Base-by-base conservation (phyloP, 2,113 vertebrate species). In the Rhea americana region DNA sequence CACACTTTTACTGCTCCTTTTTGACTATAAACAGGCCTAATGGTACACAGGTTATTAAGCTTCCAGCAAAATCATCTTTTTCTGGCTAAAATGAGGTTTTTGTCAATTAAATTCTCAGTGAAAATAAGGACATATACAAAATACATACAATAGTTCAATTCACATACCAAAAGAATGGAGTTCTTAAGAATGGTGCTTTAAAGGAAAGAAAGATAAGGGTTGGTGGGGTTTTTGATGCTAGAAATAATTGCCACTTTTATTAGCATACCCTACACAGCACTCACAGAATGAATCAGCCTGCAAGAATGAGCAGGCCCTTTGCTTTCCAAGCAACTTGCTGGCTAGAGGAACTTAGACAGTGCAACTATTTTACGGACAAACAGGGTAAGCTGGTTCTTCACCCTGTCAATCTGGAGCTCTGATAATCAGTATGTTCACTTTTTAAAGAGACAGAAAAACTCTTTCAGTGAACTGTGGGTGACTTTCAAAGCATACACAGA, bases 51-150 rank as follows among this genome's bases (percentile, higher is more conserved):
- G 47, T 92, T 89, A 94, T 87, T 93, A 85, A 24, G 62, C 77
- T 93, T 78, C 82, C 79, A 86, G 82, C 72, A 94, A 93, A 90
- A 70, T 24, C 1, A 5, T 59, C 79, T 87, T 92, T 94, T 95
- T 83, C 76, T 81, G 76, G 71, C 3, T 11, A 94, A 96, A 93
- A 90, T 81, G 18, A 93, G 41, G 3, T 3, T 90, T 95, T 94
- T 93, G 85, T 91, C 90, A 95, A 95, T 91, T 95, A 94, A 94
- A 91, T 86, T 84, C 39, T 67, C 56, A 77, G 68, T 67, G 65
- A 90, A 87, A 79, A 93, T 71, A 94, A 84, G 82, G 68, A 82
- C 15, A 68, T 11, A 24, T 61, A 63, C 39, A 82, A 53, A 18
- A 65, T 39, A 71, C 11, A 45, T 47, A 58, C 28, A 80, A 66